Conservation (phyloP, 2,888 invertebrate species). For the Lampropteryx suffumata region DNA sequence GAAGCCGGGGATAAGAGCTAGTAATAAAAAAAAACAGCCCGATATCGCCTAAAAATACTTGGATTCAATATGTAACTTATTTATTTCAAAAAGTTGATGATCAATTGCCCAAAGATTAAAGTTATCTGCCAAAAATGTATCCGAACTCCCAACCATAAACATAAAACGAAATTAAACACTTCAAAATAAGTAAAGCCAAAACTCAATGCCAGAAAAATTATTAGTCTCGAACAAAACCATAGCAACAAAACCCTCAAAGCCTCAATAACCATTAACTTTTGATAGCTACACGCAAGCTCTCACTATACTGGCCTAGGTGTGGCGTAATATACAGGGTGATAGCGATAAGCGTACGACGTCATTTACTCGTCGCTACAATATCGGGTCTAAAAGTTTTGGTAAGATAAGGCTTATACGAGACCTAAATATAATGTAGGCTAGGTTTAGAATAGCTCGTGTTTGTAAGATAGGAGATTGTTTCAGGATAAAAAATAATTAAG, state of each 20-base stretch:
- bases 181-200: background rate
- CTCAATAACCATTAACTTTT: constrained; percentile 8
- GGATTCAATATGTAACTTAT: no score
- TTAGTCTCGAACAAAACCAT: background rate
- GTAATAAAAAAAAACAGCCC: no score
- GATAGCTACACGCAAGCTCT: constrained; percentile 4
- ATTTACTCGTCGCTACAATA: constrained; percentile 9
- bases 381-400: constrained; percentile 12
- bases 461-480: background rate
- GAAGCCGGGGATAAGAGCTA: no score
- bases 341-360: constrained; percentile 19
- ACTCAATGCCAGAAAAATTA: background rate
- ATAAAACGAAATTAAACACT: no score
- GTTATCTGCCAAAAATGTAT: no score
- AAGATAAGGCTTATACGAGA: constrained; percentile 1
- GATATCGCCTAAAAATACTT: no score
- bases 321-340: constrained; percentile 12
- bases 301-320: constrained; percentile 8
- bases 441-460: background rate
- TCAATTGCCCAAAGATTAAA: no score
- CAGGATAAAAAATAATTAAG: background rate
- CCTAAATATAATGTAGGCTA: background rate
- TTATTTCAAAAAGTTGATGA: no score
- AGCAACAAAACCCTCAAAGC: constrained; percentile 1
- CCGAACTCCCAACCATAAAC: no score